Evolutionary conservation across 1,140 invertebrate species (phyloP), one percentile per base, ranked within the genome.

Genomic region (Sarcophaga peregrina): DNA sequence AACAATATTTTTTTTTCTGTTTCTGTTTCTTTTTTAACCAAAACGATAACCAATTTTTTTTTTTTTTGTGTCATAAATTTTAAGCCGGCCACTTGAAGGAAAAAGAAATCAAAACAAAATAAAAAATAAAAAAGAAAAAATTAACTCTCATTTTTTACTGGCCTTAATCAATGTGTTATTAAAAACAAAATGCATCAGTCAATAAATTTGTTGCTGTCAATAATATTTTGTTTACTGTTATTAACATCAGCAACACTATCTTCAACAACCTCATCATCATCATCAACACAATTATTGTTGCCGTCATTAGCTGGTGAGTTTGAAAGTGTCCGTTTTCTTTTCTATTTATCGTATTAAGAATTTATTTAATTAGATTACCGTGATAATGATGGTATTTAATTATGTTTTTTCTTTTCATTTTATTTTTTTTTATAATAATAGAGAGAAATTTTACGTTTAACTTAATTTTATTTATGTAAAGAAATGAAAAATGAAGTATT

Each of bases 91-190:
- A 68, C 17, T 20, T 68, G 17, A 58, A 58, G 7, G 1, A 58
- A 4, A n/a, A 58, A 58, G n/a, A 58, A 11, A 58, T 15, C 15
- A 58, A 58, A 58, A 15, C 15, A 58, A 58, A 7, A 25, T 37
- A 4, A n/a, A 58, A 58, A 54, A 54, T 15, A 54, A 54, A 58
- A 58, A 58, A 58, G 6, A 58, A 58, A 58, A 7, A 25, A 17
- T n/a, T n/a, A 20, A 68, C 62, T 68, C 62, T 68, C 62, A 20
- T 68, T 68, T 68, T 68, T 20, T 13, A 52, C 62, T 68, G 62
- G 62, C 62, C 62, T 68, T 68, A 68, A 68, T 68, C 62, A 68
- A 25, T 20, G 17, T 8, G n/a, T 62, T 62, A 52, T 52, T 62
- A 15, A 62, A 20, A 25, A 68, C 17, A 68, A 68, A 68, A 68